These are phyloP conservation scores for Pocillopora grandis DNA, from an alignment of 92 coral and sea anemone species.

Conservation along the genomic window DNA sequence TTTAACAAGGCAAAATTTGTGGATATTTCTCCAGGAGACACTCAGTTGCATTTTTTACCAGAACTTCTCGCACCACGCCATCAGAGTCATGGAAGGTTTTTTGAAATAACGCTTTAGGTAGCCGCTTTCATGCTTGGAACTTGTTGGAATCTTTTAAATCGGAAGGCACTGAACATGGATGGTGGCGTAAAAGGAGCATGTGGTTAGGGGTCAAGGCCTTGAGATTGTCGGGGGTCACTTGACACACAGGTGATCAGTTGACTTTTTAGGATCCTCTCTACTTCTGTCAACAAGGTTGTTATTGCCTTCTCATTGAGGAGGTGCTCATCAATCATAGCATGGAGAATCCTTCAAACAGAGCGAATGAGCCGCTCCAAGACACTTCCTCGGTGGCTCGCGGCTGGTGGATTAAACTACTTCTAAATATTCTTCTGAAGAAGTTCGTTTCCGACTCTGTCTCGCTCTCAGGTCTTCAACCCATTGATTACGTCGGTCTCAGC, in stretches of 20 bases:
- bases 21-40: constrained; percentile 22
- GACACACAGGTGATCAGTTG: constrained; percentile 61
- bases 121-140: constrained; percentile 58
- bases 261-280: constrained; percentile 47
- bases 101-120: constrained; percentile 50
- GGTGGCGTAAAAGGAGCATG: constrained; percentile 25
- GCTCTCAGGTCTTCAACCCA: constrained; percentile 55
- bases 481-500: constrained; percentile 54
- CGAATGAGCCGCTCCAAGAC: constrained; percentile 58
- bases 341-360: constrained; percentile 50
- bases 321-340: constrained; percentile 42
- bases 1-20: constrained; percentile 48
- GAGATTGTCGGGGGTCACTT: constrained; percentile 46
- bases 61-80: neutral
- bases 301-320: constrained; percentile 55
- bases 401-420: constrained; percentile 60
- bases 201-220: constrained; percentile 45
- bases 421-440: constrained; percentile 32
- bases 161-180: constrained; percentile 43
- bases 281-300: constrained; percentile 1
- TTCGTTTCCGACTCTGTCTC: constrained; percentile 49
- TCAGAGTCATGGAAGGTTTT: constrained; percentile 27
- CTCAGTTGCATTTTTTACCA: neutral
- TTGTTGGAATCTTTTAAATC: constrained; percentile 28
- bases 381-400: constrained; percentile 68